Conservation (phyloP, 2,797 vertebrate genomes). For the Etheostoma nigrum region DNA sequence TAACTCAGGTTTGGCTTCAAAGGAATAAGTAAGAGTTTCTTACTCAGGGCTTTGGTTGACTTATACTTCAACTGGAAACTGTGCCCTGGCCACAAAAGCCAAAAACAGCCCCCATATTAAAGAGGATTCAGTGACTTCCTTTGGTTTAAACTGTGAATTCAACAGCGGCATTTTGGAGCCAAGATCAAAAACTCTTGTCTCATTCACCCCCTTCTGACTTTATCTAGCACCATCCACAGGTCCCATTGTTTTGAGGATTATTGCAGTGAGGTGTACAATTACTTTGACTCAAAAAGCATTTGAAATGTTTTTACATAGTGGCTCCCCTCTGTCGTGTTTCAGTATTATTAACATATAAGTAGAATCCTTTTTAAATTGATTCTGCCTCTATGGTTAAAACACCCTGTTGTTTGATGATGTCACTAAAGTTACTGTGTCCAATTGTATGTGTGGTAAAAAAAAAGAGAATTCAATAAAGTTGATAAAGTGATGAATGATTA, state of each 20-base stretch:
- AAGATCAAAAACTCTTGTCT: constrained; percentile 45
- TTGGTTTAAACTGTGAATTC: constrained; percentile 79
- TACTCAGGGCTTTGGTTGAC: constrained; percentile 74
- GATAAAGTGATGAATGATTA: constrained; percentile 61
- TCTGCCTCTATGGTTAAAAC: constrained; percentile 57
- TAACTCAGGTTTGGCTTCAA: constrained; percentile 74
- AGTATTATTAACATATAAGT: constrained; percentile 49
- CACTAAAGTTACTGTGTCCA: constrained; percentile 79
- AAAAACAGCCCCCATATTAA: constrained; percentile 54
- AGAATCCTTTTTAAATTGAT: constrained; percentile 36
- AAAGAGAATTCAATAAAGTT: constrained; percentile 78
- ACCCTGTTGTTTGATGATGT: constrained; percentile 79
- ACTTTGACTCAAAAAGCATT: constrained; percentile 50
- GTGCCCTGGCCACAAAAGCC: constrained; percentile 73
- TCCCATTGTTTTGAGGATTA: constrained; percentile 41
- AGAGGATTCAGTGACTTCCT: constrained; percentile 49
- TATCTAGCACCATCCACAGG: constrained; percentile 26
- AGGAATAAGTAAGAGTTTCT: constrained; percentile 58
- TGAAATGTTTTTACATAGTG: constrained; percentile 43
- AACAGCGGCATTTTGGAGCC: constrained; percentile 37
- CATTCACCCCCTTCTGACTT: constrained; percentile 38
- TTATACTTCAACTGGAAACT: constrained; percentile 66
- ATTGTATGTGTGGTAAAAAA: constrained; percentile 78
- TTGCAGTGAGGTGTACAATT: constrained; percentile 39
- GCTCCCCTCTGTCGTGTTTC: constrained; percentile 57